These are phyloP conservation scores for Sarcophaga caerulescens DNA, from an alignment of 2,888 invertebrate genomes.

Conservation along the genomic window DNA sequence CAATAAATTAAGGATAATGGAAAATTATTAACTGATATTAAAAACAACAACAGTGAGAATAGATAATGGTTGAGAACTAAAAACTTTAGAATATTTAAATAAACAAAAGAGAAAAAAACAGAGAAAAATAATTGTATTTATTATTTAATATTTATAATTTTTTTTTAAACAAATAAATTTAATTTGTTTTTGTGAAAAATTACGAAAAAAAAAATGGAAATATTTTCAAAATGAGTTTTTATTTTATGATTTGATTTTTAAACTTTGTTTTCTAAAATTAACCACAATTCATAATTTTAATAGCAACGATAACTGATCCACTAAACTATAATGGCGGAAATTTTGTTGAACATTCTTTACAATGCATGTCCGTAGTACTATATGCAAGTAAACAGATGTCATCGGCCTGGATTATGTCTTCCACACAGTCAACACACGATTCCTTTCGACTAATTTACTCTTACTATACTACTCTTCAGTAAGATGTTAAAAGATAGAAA, in stretches of 20 bases:
- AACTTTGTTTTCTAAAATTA: not conserved
- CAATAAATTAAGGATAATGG: not conserved
- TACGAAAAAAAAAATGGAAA: constrained; percentile 12
- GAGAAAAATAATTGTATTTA: constrained; percentile 31
- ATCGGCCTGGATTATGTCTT: too few relatives aligned
- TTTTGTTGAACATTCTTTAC: too few relatives aligned
- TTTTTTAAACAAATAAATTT: constrained; percentile 46
- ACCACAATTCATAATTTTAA: too few relatives aligned
- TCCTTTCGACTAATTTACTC: too few relatives aligned
- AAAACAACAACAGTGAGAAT: not conserved
- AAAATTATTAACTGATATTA: not conserved
- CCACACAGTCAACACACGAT: too few relatives aligned
- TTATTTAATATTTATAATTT: constrained; percentile 39
- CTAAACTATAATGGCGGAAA: too few relatives aligned
- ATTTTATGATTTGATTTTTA: not conserved
- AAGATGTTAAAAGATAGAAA: too few relatives aligned
- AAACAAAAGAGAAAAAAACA: not conserved
- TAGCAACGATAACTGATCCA: too few relatives aligned
- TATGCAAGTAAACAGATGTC: too few relatives aligned
- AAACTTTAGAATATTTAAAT: constrained; percentile 26
- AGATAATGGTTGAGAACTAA: constrained; percentile 21
- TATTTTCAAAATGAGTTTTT: constrained; percentile 18
- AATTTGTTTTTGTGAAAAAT: constrained; percentile 44
- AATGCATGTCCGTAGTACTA: too few relatives aligned
- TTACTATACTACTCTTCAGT: too few relatives aligned